Evolutionary conservation across 2,113 vertebrate genomes (phyloP).

Genomic region (Halichoeres trimaculatus): DNA sequence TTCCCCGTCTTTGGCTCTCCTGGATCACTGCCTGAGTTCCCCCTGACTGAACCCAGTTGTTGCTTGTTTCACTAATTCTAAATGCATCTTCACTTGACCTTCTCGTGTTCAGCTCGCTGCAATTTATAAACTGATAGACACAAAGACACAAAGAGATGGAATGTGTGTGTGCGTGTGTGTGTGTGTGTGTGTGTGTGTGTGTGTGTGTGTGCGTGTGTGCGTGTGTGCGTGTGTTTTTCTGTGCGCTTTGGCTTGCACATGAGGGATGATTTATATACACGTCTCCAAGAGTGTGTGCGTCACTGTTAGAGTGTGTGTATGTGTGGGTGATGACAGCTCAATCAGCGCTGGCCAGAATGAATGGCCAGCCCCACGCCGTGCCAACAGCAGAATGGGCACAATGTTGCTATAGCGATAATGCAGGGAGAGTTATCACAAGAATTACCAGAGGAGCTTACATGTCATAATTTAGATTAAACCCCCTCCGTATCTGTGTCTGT

Average conservation of each 20-base stretch:
- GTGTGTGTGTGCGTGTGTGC: slow-evolving; percentile 24
- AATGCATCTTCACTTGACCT: slow-evolving; percentile 64
- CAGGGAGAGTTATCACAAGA: slow-evolving; percentile 69
- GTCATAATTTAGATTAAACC: slow-evolving; percentile 64
- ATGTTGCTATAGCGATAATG: slow-evolving; percentile 73
- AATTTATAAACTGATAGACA: slow-evolving; percentile 54
- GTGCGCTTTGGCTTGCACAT: background rate
- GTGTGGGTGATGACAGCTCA: slow-evolving; percentile 69
- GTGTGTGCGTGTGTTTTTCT: slow-evolving; percentile 16
- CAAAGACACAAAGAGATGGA: slow-evolving; percentile 41
- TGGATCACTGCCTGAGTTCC: slow-evolving; percentile 32
- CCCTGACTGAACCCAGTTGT: slow-evolving; percentile 10
- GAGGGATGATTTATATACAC: slow-evolving; percentile 56
- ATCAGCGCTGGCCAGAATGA: slow-evolving; percentile 73
- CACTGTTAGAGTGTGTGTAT: background rate
- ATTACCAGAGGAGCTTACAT: slow-evolving; percentile 72
- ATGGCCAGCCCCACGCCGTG: slow-evolving; percentile 58
- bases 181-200: slow-evolving; percentile 15
- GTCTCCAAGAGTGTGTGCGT: slow-evolving; percentile 25
- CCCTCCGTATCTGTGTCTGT: slow-evolving; percentile 50
- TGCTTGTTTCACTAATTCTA: slow-evolving; percentile 51
- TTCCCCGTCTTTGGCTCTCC: slow-evolving; percentile 9
- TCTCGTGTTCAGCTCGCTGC: slow-evolving; percentile 47
- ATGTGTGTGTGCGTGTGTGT: slow-evolving; percentile 22
- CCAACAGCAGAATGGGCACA: slow-evolving; percentile 58